A percentile compares a stretch with the other conserved stretches of the same genome.
These are phyloP conservation scores for Drosophila putrida DNA, from an alignment of 2,888 invertebrate genomes.

Conservation along the genomic window DNA sequence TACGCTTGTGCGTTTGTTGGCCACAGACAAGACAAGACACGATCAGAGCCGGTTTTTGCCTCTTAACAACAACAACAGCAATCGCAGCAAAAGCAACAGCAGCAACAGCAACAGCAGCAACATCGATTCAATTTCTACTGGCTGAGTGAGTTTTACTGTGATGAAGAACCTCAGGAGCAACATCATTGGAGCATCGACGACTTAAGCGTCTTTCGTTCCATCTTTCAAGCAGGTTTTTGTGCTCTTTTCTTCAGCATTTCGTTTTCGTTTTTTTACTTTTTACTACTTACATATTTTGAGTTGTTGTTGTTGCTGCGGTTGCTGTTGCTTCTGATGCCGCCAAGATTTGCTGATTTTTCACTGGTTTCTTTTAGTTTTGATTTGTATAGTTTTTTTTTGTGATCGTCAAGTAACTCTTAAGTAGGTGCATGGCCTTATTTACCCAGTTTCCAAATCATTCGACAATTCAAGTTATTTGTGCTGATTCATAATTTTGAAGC, in stretches of 20 bases:
- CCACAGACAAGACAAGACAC: constrained; percentile 50
- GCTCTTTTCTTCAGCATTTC: constrained; percentile 53
- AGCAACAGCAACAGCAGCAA: constrained; percentile 40
- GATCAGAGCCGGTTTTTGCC: constrained; percentile 56
- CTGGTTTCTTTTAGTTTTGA: constrained; percentile 21
- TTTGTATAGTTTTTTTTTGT: constrained; percentile 15
- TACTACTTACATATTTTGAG: constrained; percentile 58
- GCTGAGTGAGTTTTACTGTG: constrained; percentile 71
- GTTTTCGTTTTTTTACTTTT: constrained; percentile 66
- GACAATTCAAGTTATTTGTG: constrained; percentile 38
- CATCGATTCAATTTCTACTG: constrained; percentile 79
- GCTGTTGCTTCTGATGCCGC: constrained; percentile 43
- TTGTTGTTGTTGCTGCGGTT: constrained; percentile 26
- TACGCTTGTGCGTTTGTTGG: constrained; percentile 55
- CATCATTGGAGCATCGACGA: constrained; percentile 57
- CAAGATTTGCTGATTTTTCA: constrained; percentile 45
- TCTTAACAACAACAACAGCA: constrained; percentile 4
- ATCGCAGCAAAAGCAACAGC: background rate
- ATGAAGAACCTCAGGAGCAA: constrained; percentile 64
- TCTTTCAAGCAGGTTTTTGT: constrained; percentile 57
- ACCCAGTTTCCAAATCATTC: constrained; percentile 77
- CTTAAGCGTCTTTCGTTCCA: constrained; percentile 52
- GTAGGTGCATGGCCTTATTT: constrained; percentile 83
- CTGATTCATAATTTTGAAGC: constrained; percentile 63
- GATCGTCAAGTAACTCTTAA: constrained; percentile 26